These are phyloP conservation scores for Tinamus guttatus DNA, from an alignment of 2,113 vertebrate genomes.

Conservation along the genomic window DNA sequence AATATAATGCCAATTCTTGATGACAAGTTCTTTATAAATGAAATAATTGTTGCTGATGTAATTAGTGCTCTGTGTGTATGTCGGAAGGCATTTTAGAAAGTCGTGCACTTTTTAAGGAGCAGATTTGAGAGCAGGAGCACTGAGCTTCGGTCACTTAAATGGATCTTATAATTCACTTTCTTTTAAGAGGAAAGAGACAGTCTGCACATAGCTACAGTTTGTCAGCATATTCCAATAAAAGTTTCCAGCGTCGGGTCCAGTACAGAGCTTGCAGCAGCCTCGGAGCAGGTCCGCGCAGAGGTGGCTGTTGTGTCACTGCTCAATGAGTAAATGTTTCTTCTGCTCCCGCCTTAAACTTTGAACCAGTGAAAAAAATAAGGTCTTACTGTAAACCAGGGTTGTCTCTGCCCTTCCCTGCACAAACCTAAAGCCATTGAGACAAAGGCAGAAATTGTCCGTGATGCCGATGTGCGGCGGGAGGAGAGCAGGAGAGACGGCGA, in stretches of 20 bases:
- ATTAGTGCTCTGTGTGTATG: neutral
- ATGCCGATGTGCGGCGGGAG: rapidly evolving
- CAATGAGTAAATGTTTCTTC: neutral
- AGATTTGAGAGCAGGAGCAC: constrained; percentile 11
- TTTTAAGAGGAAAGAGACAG: neutral
- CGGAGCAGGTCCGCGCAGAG: neutral
- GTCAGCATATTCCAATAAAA: constrained; percentile 44
- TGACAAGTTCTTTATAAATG: constrained; percentile 11
- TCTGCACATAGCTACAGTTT: constrained; percentile 35
- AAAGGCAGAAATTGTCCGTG: neutral
- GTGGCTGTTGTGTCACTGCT: neutral
- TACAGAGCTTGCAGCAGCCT: neutral
- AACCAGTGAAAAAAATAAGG: neutral
- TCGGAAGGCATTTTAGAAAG: constrained; percentile 51
- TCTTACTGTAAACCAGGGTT: neutral
- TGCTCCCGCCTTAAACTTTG: neutral
- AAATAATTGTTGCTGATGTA: constrained; percentile 5
- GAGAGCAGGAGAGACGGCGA: neutral
- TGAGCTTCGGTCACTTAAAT: constrained; percentile 38
- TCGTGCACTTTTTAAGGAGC: neutral
- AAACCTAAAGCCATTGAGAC: neutral
- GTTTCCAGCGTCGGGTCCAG: neutral
- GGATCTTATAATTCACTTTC: constrained; percentile 32
- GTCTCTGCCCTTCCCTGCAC: neutral
- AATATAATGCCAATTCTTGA: neutral